These are phyloP conservation scores for Murina feae DNA, from an alignment of 2,113 vertebrate genomes.

Conservation along the genomic window DNA sequence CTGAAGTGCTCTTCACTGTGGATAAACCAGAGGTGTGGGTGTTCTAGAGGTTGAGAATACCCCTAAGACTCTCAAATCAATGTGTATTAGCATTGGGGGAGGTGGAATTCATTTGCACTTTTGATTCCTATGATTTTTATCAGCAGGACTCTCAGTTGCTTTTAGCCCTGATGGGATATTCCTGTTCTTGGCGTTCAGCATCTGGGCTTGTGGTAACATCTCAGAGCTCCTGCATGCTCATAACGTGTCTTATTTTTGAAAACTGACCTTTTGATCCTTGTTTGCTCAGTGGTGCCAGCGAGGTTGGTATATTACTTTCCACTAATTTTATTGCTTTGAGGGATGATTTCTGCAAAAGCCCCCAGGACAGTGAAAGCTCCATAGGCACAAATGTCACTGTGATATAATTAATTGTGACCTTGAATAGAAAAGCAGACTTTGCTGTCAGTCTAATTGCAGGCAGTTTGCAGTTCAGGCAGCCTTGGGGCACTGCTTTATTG, in stretches of 20 bases:
- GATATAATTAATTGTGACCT: slow-evolving; percentile 53
- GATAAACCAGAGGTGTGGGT: background rate
- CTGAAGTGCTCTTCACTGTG: background rate
- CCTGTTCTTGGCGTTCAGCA: background rate
- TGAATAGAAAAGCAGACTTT: slow-evolving; percentile 50
- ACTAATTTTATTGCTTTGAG: slow-evolving; percentile 34
- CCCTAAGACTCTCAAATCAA: background rate
- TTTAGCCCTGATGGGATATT: background rate
- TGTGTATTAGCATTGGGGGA: background rate
- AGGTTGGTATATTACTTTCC: background rate
- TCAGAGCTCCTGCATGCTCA: background rate
- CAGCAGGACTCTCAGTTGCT: background rate
- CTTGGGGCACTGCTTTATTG: slow-evolving; percentile 29
- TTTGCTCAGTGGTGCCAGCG: background rate
- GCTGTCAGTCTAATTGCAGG: background rate
- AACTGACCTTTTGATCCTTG: slow-evolving; percentile 26
- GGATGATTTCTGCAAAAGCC: slow-evolving; percentile 15
- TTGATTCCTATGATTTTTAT: background rate
- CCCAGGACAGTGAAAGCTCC: background rate
- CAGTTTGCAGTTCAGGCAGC: slow-evolving; percentile 16
- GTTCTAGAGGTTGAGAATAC: background rate
- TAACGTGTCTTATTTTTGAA: slow-evolving; percentile 32
- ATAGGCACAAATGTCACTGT: background rate
- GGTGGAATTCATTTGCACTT: background rate
- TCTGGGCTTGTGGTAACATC: background rate